Percentiles rank a stretch among this genome's conserved stretches.
Evolutionary conservation across 2,797 vertebrate genomes (phyloP).

Genomic region (Xiphophorus birchmanni): DNA sequence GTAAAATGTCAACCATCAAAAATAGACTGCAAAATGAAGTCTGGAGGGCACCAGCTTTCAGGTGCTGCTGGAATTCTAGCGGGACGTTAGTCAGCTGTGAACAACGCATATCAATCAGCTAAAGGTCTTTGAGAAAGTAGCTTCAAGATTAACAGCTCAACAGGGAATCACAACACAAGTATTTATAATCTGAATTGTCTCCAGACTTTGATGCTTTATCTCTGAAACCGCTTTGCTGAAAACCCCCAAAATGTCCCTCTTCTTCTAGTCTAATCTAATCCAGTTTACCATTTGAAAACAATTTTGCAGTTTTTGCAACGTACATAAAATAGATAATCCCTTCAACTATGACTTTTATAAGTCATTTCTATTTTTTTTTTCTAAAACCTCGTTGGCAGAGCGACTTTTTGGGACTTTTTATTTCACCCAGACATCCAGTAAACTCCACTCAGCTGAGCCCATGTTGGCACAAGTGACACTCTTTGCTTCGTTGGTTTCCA

Average conservation of each 20-base stretch:
- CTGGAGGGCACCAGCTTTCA: too few species aligned
- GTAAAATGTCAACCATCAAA: not conserved
- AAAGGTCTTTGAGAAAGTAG: not conserved
- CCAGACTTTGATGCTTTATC: conserved; percentile 2
- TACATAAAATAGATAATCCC: not conserved
- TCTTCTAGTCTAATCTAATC: not conserved
- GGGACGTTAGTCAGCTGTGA: not conserved
- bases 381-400: conserved; percentile 14
- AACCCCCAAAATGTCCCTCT: not conserved
- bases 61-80: not conserved
- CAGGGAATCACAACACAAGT: not conserved
- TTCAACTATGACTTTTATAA: not conserved
- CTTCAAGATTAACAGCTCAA: not conserved
- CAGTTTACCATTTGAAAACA: not conserved
- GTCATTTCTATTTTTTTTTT: not conserved
- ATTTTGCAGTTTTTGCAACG: not conserved
- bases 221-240: not conserved
- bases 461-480: conserved; percentile 59
- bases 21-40: not conserved
- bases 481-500: conserved; percentile 43
- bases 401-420: conserved; percentile 9
- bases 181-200: not conserved
- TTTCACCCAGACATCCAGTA: conserved; percentile 26
- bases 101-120: not conserved
- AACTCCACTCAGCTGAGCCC: conserved; percentile 44